Percentiles rank a stretch among this genome's conserved stretches.
These are phyloP conservation scores for Todiramphus saurophagus DNA, from an alignment of 2,113 vertebrate species.

Conservation along the genomic window DNA sequence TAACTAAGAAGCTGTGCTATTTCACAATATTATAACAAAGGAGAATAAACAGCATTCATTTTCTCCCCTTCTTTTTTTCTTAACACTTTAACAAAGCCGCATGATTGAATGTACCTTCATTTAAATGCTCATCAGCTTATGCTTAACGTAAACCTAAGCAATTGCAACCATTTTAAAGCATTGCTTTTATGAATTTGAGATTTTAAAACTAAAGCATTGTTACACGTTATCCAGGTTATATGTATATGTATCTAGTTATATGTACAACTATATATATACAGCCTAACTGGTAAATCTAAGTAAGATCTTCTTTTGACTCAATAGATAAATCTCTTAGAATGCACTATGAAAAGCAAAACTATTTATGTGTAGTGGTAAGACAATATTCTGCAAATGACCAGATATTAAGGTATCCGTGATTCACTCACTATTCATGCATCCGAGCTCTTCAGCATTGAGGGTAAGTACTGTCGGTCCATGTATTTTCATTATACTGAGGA, in stretches of 20 bases:
- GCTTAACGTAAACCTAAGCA: neutral
- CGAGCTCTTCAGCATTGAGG: neutral
- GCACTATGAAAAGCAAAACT: neutral
- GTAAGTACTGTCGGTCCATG: neutral
- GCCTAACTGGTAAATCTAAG: neutral
- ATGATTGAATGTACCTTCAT: neutral
- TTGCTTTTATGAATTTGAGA: neutral
- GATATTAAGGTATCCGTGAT: neutral
- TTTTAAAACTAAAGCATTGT: neutral
- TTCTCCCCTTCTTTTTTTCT: neutral
- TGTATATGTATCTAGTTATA: neutral
- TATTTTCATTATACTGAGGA: neutral
- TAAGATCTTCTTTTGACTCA: neutral
- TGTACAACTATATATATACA: neutral
- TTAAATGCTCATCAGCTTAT: neutral
- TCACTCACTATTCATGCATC: neutral
- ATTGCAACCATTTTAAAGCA: neutral
- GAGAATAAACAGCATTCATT: neutral
- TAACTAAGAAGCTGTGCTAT: neutral
- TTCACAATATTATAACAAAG: neutral
- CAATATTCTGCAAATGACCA: neutral
- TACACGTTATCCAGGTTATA: neutral
- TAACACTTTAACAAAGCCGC: neutral
- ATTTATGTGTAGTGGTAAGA: neutral
- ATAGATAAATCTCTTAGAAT: neutral